phyloP scores from a whole-genome alignment of 2,888 invertebrate genomes.

The Didymodactylos carnosus region DNA sequence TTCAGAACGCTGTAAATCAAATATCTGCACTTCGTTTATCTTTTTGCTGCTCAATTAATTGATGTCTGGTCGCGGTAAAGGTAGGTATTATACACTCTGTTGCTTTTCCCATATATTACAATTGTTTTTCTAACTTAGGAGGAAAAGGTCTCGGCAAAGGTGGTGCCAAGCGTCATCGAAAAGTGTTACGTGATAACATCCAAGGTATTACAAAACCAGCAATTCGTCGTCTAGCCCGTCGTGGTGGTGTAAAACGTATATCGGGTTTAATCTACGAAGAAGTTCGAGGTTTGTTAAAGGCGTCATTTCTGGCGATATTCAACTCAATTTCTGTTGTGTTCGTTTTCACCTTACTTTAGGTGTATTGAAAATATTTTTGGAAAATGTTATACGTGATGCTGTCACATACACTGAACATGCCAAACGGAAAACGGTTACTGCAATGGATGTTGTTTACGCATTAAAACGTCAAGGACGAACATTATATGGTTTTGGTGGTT shows the following conservation, averaged over 20 bases:
- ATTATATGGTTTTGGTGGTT: conserved; percentile 14
- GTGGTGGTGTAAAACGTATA: conserved; percentile 46
- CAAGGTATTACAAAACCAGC: conserved; percentile 59
- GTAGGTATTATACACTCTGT: not conserved
- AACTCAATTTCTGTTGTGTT: too few species aligned
- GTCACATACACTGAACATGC: conserved; percentile 15
- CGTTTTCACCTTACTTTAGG: too few species aligned
- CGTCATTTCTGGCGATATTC: too few species aligned
- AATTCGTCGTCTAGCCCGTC: conserved; percentile 51
- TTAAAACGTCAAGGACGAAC: conserved; percentile 14
- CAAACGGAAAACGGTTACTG: conserved; percentile 15
- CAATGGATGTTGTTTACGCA: conserved; percentile 15
- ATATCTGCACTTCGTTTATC: too few species aligned
- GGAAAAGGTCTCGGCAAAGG: conserved; percentile 58
- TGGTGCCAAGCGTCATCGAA: conserved; percentile 61
- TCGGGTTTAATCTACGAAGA: conserved; percentile 60
- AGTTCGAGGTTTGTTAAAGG: conserved; percentile 17
- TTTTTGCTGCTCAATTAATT: too few species aligned
- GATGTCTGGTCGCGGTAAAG: conserved; percentile 14
- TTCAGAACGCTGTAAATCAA: too few species aligned
- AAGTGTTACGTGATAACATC: conserved; percentile 55
- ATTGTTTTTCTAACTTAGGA: conserved; percentile 22
- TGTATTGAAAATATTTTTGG: conserved; percentile 12
- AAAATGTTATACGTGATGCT: conserved; percentile 15
- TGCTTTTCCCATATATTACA: not conserved